Evolutionary conservation across 2,113 vertebrate species (phyloP), one percentile per base, ranked within the genome.

Genomic region (Tenebrosternarchus preto): DNA sequence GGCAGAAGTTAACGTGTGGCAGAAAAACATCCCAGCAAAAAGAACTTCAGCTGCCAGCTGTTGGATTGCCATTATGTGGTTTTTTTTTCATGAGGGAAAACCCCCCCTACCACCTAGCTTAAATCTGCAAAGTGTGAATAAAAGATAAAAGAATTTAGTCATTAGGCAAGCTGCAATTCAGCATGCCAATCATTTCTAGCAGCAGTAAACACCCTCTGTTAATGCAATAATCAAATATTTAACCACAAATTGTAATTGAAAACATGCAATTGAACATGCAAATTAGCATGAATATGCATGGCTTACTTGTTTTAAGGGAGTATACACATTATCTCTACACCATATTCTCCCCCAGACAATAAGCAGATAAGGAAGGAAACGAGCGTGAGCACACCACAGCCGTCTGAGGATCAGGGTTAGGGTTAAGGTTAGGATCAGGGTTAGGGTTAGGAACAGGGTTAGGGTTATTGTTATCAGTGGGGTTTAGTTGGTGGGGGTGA

Each of bases 241-340:
- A 74, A 68, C 76, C 71, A 73, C 81, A 78, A 66, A 73, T 36
- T 78, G 75, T 73, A 67, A 60, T 74, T 15, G n/a, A n/a, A n/a
- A 74, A 61, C 50, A 53, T 73, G 25, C 24, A 67, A 68, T n/a
- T 15, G n/a, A 74, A 61, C 50, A 53, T 73, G 25, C 24, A 67
- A 68, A 78, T 68, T n/a, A 55, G 36, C 43, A 78, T 77, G 77
- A 82, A 77, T 77, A 71, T 77, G 74, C 55, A 76, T 56, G 57
- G 46, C 7, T 46, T 73, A 22, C 17, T 67, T 60, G 33, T 50
- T 82, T 60, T 72, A 73, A 73, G 36, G 4, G 6, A 7, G 43
- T n/a, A 33, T 20, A 57, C 60, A 43, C 68, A 27, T 72, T 50
- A 72, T 60, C 31, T 24, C 33, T 60, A 19, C 46, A 78, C 16